These are phyloP conservation scores for Aleiodes testaceus DNA, from an alignment of 2,888 invertebrate species.

Conservation along the genomic window DNA sequence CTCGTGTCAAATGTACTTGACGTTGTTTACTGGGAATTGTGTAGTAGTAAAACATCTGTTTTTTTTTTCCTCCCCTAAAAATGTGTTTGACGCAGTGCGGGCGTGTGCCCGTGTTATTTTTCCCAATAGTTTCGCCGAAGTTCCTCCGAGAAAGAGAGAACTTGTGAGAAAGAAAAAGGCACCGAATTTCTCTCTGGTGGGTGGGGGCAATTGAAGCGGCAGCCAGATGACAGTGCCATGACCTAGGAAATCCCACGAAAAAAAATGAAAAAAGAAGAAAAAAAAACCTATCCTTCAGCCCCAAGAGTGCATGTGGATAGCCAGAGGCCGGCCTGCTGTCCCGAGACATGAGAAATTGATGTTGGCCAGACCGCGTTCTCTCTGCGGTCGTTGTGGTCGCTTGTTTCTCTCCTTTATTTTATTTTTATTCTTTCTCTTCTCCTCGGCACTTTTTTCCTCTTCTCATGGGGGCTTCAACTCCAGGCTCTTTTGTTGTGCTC, in stretches of 20 bases:
- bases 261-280: background rate
- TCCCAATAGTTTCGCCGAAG: conserved; percentile 17
- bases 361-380: conserved; percentile 43
- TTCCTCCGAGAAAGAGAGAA: background rate
- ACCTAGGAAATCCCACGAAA: conserved; percentile 62
- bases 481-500: conserved; percentile 19
- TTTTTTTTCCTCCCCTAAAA: background rate
- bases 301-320: conserved; percentile 20
- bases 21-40: conserved; percentile 27
- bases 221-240: conserved; percentile 65
- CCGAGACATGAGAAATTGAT: conserved; percentile 48
- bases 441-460: conserved; percentile 4
- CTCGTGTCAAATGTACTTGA: conserved; percentile 20
- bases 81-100: conserved; percentile 19
- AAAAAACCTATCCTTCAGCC: conserved; percentile 15
- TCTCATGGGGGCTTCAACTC: conserved; percentile 6
- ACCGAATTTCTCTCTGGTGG: conserved; percentile 38
- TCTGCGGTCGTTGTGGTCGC: conserved; percentile 38
- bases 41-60: conserved; percentile 27
- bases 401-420: conserved; percentile 34
- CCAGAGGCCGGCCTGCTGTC: conserved; percentile 40
- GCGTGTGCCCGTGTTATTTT: conserved; percentile 36
- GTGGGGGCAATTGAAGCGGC: conserved; percentile 47
- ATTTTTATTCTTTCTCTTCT: conserved; percentile 3
- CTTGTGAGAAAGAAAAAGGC: conserved; percentile 37